Evolutionary conservation across 2,797 vertebrate species (phyloP), one percentile per base, ranked within the genome.

Genomic region (Muraenolepis orangiensis): DNA sequence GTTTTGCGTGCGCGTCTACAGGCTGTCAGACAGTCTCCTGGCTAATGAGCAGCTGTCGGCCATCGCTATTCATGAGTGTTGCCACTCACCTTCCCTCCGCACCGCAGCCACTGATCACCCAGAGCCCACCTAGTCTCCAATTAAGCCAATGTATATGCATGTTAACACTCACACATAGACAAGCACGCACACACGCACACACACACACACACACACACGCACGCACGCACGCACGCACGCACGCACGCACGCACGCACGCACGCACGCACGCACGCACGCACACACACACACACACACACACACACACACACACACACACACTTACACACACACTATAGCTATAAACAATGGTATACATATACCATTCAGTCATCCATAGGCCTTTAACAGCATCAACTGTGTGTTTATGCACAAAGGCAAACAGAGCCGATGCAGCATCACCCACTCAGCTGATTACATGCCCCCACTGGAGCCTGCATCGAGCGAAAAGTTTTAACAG

Each of bases 41-140:
- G 90, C 91, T 94, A 94, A 93, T 93, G 92, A 93, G 92, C 92
- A 93, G 86, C 91, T 93, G 91, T 93, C 78, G 83, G 72, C 86
- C 90, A 93, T 94, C 88, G 92, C 90, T 94, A 93, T 93, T 92
- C 89, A 93, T 93, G 91, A 93, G 88, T 80, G 84, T 84, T 85
- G 90, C 90, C 90, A 91, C 86, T 91, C 90, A 90, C 87, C 87
- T 89, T 78, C 83, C 78, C 87, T 90, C 87, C 90, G 79, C 85
- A 82, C 85, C 79, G 71, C 78, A 66, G 76, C 46, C 85, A 89
- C 89, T 90, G 83, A 87, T 89, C 80, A 78, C 82, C 80, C 80
- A 72, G 86, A 87, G 83, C 74, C 86, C 84, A n/a, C 5, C 85
- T 18, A 79, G 87, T 85, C 87, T 85, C 85, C 91, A 90, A 90